Evolutionary conservation across 2,888 invertebrate species (phyloP), one percentile per base, ranked within the genome.

Genomic region (Hydropsyche betteni): DNA sequence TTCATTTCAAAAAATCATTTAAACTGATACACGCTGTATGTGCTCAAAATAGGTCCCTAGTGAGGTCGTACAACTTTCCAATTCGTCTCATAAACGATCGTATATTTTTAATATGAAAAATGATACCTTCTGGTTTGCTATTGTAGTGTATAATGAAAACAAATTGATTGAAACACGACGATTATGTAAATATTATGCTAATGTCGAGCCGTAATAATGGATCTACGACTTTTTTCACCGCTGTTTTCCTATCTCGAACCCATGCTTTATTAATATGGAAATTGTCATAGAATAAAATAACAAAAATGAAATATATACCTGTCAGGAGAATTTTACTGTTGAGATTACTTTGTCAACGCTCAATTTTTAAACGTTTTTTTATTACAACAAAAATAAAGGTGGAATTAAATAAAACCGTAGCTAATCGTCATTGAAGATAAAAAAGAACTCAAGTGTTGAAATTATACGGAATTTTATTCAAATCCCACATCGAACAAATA

Each of bases 151-250:
- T 64, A 64, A 64, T 64, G 64, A 64, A 64, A 64, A 64, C 64
- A 64, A 64, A 64, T 64, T 64, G 64, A 64, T 64, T 64, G 64
- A 64, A 64, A 64, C 64, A 64, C 64, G 64, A 34, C 64, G 64
- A 64, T 64, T 64, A 64, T 64, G 64, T 36, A 64, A 64, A 64
- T 64, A 12, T 36, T 64, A 64, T 64, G 64, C 36, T 33, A 64
- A 64, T 64, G n/a, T 36, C 12, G 55, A 33, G 64, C 34, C 64
- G 64, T 64, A 64, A 64, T 64, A 64, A n/a, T 64, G 34, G 36
- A 34, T 64, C 64, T 64, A 64, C 34, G 64, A 3, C 12, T 64
- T 64, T 64, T 64, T 61, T 61, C 33, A 61, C 33, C 10, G 10
- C 24, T 55, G 64, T 6, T n/a, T 64, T 64, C 34, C 64, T 64